Conservation (phyloP, 2,888 invertebrate species). For the Pantelozetes paolii region DNA sequence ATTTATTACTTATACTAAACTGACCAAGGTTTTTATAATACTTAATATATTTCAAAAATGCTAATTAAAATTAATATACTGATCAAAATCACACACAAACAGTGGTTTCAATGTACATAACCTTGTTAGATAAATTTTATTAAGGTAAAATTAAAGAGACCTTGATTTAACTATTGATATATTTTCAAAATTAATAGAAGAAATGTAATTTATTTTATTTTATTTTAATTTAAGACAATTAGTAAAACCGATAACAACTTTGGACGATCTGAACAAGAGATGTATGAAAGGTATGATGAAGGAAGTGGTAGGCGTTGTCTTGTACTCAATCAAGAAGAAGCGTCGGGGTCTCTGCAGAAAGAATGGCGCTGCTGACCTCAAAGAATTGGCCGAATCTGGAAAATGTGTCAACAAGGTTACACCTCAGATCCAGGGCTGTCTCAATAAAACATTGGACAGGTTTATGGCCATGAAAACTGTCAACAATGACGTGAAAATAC, state of each 20-base stretch:
- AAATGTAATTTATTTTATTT: neutral
- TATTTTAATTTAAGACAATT: neutral
- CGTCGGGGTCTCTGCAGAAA: neutral
- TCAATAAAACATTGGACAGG: neutral
- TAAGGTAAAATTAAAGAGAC: no score
- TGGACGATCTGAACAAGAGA: neutral
- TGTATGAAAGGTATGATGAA: conserved; percentile 24
- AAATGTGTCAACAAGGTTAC: conserved; percentile 13
- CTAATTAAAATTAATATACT: no score
- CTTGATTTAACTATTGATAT: no score
- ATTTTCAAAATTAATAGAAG: no score
- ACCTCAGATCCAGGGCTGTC: neutral
- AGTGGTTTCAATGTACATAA: no score
- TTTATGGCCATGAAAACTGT: neutral
- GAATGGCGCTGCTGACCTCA: neutral
- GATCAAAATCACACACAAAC: no score
- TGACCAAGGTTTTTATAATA: no score
- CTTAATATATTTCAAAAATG: no score
- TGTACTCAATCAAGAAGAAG: conserved; percentile 24
- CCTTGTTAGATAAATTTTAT: no score
- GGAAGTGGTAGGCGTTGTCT: conserved; percentile 4
- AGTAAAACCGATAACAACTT: neutral
- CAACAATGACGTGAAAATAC: conserved; percentile 2
- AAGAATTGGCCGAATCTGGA: neutral
- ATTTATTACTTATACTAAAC: no score